Percentiles rank a stretch among this genome's conserved stretches.
Evolutionary conservation across 2,888 invertebrate genomes (phyloP).

Genomic region (Eueremaeus valkanovi): DNA sequence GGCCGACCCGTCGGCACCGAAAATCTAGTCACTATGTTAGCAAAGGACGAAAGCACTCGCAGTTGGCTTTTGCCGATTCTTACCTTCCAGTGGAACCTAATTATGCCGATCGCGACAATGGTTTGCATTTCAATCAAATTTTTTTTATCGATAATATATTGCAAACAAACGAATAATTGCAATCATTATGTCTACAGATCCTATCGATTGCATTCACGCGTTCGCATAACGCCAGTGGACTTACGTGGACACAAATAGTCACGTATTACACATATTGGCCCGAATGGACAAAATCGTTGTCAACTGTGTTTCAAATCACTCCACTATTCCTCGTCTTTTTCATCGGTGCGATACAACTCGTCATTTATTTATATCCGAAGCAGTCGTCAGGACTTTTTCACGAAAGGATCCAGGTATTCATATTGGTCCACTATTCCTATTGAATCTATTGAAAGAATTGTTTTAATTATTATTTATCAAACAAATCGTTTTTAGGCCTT

Average conservation of each 20-base stretch:
- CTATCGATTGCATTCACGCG: slow-evolving; percentile 63
- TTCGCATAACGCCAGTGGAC: slow-evolving; percentile 39
- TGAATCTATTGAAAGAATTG: too few relatives aligned
- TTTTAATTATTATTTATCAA: not conserved
- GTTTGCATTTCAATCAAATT: slow-evolving; percentile 56
- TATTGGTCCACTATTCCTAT: not conserved
- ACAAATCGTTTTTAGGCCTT: not conserved
- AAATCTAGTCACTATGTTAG: slow-evolving; percentile 62
- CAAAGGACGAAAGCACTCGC: slow-evolving; percentile 56
- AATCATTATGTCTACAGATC: slow-evolving; percentile 54
- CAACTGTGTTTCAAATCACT: slow-evolving; percentile 68
- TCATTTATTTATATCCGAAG: slow-evolving; percentile 23
- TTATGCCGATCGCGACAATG: slow-evolving; percentile 74
- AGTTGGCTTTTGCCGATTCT: slow-evolving; percentile 48
- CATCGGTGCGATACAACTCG: slow-evolving; percentile 22
- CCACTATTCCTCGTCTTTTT: slow-evolving; percentile 64
- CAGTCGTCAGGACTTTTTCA: slow-evolving; percentile 22
- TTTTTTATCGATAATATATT: slow-evolving; percentile 33
- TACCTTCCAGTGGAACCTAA: slow-evolving; percentile 76
- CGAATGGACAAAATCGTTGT: slow-evolving; percentile 72
- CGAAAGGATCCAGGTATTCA: slow-evolving; percentile 25
- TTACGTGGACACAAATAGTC: slow-evolving; percentile 38
- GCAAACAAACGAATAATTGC: not conserved
- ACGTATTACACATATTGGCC: slow-evolving; percentile 62
- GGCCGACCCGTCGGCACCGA: slow-evolving; percentile 78